Evolutionary conservation across 37 sponge, comb jelly and placozoan genomes (phyloP), one percentile per base, ranked within the genome.

Genomic region (Chondrosia reniformis): DNA sequence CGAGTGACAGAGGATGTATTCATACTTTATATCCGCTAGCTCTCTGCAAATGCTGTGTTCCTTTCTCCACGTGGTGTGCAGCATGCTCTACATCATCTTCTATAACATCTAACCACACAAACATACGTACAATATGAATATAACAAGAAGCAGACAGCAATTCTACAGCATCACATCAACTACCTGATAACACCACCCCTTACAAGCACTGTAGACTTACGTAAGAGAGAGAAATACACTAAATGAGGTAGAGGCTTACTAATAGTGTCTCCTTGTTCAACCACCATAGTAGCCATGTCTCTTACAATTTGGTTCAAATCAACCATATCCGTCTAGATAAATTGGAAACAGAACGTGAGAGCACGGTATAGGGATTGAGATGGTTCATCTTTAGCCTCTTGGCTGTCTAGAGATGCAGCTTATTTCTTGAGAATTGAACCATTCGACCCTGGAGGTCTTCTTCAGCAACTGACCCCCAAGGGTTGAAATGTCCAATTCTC

Each of bases 271-370:
- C 72, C 72, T 6, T 69, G 72, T 44, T 69, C 72, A 21, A 69
- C 72, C 43, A 69, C 72, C 43, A 69, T 69, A 21, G 24, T 40
- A 2, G 72, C 72, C 72, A 69, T 69, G 72, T 69, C 72, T 69
- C 72, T 38, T n/a, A 69, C 41, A n/a, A 69, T 69, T 44, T 34
- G 40, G 43, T 69, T 69, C 72, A 69, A 69, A 40, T 69, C 72
- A 43, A 34, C 36, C 72, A 69, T 69, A 34, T 69, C 72, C 39
- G 6, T 69, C 72, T 69, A 44, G n/a, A 6, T 17, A 64, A 19
- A 49, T 19, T 49, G 52, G 10, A 49, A 49, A 49, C 52, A 19
- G n/a, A n/a, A n/a, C n/a, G n/a, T n/a, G n/a, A n/a, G n/a, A n/a
- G n/a, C n/a, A n/a, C n/a, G n/a, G n/a, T n/a, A n/a, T n/a, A n/a